phyloP scores from a whole-genome alignment of 2,113 vertebrate genomes.

The Anolis sagrei region DNA sequence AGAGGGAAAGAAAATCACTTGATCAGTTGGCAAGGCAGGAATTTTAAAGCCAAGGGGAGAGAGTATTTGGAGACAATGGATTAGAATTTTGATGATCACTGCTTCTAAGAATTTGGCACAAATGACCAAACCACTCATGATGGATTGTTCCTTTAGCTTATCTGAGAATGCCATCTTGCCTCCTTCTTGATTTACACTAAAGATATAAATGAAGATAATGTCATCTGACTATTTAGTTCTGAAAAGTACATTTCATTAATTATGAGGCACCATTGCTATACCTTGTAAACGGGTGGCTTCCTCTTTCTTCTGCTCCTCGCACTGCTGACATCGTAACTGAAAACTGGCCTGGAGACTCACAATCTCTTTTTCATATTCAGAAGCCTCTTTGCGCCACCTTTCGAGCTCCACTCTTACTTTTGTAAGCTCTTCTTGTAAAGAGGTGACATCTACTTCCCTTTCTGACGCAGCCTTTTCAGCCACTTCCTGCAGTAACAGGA shows the following conservation, averaged over 20 bases:
- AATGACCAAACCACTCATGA: too few species aligned
- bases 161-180: background rate
- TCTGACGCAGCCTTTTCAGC: conserved; percentile 86
- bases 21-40: too few species aligned
- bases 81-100: too few species aligned
- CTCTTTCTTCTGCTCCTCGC: conserved; percentile 82
- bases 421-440: conserved; percentile 87
- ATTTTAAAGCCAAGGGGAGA: too few species aligned
- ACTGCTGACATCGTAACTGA: conserved; percentile 81
- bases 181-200: background rate
- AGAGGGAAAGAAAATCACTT: too few species aligned
- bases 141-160: too few species aligned
- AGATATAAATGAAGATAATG: background rate
- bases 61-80: too few species aligned
- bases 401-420: conserved; percentile 86
- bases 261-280: background rate
- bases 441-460: conserved; percentile 85
- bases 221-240: background rate
- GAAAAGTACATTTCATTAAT: background rate
- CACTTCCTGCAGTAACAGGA: conserved; percentile 87
- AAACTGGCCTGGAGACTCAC: conserved; percentile 86
- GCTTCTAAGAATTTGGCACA: too few species aligned
- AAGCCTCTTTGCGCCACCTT: conserved; percentile 86
- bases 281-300: conserved; percentile 84
- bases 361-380: conserved; percentile 90